These are phyloP conservation scores for Nebria salina DNA, from an alignment of 2,888 invertebrate species.

Conservation along the genomic window DNA sequence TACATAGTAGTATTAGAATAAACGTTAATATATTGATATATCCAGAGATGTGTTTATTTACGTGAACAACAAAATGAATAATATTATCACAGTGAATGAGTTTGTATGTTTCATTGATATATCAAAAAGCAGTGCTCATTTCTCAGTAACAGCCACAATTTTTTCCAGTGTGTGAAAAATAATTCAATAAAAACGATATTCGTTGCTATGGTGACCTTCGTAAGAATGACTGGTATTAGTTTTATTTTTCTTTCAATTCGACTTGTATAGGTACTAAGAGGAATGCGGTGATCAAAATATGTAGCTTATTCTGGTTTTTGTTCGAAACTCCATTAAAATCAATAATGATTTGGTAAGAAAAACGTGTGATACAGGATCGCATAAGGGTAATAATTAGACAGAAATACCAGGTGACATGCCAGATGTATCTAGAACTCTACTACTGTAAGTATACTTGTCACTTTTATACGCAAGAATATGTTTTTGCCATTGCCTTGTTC, in stretches of 20 bases:
- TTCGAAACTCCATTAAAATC: conserved; percentile 34
- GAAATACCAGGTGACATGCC: conserved; percentile 5
- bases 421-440: neutral
- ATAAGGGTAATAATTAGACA: conserved; percentile 34
- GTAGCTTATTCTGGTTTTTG: conserved; percentile 32
- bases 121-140: conserved; percentile 19
- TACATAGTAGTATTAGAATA: too few relatives aligned
- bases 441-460: neutral
- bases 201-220: conserved; percentile 24
- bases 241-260: conserved; percentile 29
- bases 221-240: conserved; percentile 30
- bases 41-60: too few relatives aligned
- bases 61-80: neutral
- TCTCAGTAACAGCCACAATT: conserved; percentile 34
- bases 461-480: neutral
- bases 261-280: neutral
- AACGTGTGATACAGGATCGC: conserved; percentile 36
- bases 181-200: conserved; percentile 26
- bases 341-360: conserved; percentile 30
- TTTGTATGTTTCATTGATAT: conserved; percentile 24
- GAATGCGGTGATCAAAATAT: conserved; percentile 41
- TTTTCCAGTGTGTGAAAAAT: conserved; percentile 23
- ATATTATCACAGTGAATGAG: neutral
- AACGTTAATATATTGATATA: too few relatives aligned
- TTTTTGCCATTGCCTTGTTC: neutral